These are phyloP conservation scores for Drosophila cardini DNA, from an alignment of 1,140 invertebrate genomes.

Conservation along the genomic window DNA sequence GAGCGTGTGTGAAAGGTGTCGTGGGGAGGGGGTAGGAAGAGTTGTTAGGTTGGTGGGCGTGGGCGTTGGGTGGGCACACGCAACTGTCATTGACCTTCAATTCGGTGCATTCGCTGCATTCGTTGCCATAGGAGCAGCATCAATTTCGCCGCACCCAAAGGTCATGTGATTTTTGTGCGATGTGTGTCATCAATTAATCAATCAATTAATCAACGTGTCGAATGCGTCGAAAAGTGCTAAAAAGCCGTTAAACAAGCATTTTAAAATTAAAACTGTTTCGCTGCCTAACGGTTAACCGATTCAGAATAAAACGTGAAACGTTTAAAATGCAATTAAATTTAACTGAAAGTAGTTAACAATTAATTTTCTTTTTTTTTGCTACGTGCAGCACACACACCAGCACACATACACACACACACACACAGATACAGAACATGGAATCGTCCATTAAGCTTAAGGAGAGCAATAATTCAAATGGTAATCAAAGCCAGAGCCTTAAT, in stretches of 20 bases:
- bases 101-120: slow-evolving; percentile 66
- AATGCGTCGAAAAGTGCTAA: background rate
- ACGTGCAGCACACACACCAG: slow-evolving; percentile 35
- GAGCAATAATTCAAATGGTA: slow-evolving; percentile 49
- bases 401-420: slow-evolving; percentile 12
- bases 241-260: background rate
- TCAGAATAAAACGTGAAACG: background rate
- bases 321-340: background rate
- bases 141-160: slow-evolving; percentile 73
- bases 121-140: slow-evolving; percentile 28
- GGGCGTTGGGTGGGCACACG: slow-evolving; percentile 47
- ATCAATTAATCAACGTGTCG: slow-evolving; percentile 34
- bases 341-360: no score
- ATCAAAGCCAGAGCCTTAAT: slow-evolving; percentile 26
- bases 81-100: slow-evolving; percentile 82
- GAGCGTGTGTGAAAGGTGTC: background rate
- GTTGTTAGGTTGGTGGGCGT: slow-evolving; percentile 5
- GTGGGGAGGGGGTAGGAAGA: background rate
- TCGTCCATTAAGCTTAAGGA: slow-evolving; percentile 81
- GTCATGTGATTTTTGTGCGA: slow-evolving; percentile 65
- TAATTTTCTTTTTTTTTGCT: background rate
- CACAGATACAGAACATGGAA: slow-evolving; percentile 68
- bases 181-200: slow-evolving; percentile 64
- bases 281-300: background rate
- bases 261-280: no score